Evolutionary conservation across 2,888 invertebrate species (phyloP).

Genomic region (Ectemnius lituratus): DNA sequence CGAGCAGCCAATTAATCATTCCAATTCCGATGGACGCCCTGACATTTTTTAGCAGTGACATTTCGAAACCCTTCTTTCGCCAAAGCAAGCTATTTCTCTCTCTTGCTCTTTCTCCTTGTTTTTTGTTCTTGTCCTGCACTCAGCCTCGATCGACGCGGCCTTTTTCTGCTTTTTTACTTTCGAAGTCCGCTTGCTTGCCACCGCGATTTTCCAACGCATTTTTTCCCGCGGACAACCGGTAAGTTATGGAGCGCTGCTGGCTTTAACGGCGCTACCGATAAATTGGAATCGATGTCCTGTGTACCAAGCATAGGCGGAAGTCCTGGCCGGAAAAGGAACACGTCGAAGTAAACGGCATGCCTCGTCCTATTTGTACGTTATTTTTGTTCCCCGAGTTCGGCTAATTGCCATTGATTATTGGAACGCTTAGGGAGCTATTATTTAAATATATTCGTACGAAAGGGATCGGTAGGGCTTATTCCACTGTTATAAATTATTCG

Average conservation of each 20-base stretch:
- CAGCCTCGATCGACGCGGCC: background rate
- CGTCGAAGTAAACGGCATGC: conserved; percentile 21
- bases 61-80: conserved; percentile 15
- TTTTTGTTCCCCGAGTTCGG: too few relatives aligned
- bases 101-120: background rate
- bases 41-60: conserved; percentile 34
- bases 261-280: conserved; percentile 20
- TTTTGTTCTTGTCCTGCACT: background rate
- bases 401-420: too few relatives aligned
- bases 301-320: conserved; percentile 17
- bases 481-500: too few relatives aligned
- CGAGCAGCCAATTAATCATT: conserved; percentile 40
- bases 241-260: conserved; percentile 15
- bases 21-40: conserved; percentile 14
- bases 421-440: too few relatives aligned
- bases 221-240: background rate
- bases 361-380: too few relatives aligned
- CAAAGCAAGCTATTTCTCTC: background rate
- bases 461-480: too few relatives aligned
- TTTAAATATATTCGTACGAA: too few relatives aligned
- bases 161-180: background rate
- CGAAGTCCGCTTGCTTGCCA: conserved; percentile 16
- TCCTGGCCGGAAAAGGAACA: conserved; percentile 15
- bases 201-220: background rate
- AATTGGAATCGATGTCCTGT: conserved; percentile 24